A percentile compares a stretch with the other conserved stretches of the same genome.
Conservation (phyloP, 1,140 invertebrate species). For the Teleogryllus occipitalis region DNA sequence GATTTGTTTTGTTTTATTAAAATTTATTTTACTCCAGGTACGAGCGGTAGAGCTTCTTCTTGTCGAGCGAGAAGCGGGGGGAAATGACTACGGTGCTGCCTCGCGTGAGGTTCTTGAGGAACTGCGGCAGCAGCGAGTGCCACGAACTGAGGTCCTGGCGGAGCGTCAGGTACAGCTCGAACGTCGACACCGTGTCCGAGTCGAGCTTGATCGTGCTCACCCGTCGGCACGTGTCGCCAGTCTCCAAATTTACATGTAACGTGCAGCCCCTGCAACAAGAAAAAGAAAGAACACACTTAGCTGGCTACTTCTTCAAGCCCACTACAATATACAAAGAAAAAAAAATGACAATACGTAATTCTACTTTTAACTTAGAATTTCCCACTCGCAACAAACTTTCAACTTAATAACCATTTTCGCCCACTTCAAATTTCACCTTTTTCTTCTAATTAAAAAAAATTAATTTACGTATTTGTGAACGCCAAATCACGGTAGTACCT, state of each 20-base stretch:
- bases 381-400: no score
- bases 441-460: no score
- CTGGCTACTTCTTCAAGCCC: no score
- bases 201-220: conserved; percentile 68
- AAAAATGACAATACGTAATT: neutral
- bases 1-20: neutral
- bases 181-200: conserved; percentile 72
- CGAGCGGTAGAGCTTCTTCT: conserved; percentile 78
- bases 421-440: no score
- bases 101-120: conserved; percentile 75
- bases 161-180: conserved; percentile 73
- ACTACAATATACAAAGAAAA: neutral
- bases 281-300: neutral
- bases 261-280: conserved; percentile 53
- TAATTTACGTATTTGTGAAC: no score
- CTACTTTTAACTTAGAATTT: no score
- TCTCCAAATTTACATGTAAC: conserved; percentile 65
- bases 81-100: conserved; percentile 76
- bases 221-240: conserved; percentile 46
- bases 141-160: conserved; percentile 70
- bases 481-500: no score
- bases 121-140: conserved; percentile 73
- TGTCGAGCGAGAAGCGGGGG: conserved; percentile 70
- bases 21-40: conserved; percentile 38
- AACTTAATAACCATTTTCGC: no score